phyloP scores from a whole-genome alignment of 2,113 vertebrate genomes.

The Theristicus caerulescens region DNA sequence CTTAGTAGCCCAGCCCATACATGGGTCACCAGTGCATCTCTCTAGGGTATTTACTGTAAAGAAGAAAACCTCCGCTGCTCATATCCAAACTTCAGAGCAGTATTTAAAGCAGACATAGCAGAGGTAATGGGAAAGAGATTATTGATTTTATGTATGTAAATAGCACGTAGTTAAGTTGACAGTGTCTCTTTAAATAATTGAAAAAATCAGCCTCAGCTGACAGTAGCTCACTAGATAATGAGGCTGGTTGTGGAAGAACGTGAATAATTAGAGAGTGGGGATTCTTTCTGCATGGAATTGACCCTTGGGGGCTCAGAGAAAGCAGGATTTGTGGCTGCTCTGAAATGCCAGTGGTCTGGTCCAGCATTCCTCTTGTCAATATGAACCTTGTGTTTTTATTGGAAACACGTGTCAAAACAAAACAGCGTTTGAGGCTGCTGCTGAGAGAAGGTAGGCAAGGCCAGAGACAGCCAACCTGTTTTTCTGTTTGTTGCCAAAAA shows the following conservation, averaged over 20 bases:
- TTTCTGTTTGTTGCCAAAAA: constrained; percentile 55
- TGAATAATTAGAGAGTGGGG: constrained; percentile 19
- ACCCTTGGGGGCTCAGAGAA: constrained; percentile 43
- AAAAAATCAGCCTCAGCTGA: constrained; percentile 18
- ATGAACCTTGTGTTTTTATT: constrained; percentile 64
- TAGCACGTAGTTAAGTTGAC: background rate
- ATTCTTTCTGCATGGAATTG: constrained; percentile 15
- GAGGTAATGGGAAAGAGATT: background rate
- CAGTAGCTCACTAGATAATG: constrained; percentile 31
- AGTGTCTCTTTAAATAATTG: background rate
- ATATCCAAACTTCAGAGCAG: background rate
- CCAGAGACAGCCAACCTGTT: background rate
- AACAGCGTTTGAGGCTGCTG: background rate
- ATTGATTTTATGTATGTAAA: background rate
- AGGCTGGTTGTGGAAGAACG: constrained; percentile 6
- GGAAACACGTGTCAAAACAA: constrained; percentile 72
- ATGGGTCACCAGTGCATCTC: background rate
- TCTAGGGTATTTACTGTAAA: background rate
- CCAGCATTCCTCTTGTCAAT: constrained; percentile 68
- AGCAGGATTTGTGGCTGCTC: constrained; percentile 59
- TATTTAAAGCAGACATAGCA: background rate
- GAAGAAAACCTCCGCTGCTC: background rate
- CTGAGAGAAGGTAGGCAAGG: constrained; percentile 26
- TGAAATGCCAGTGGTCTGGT: constrained; percentile 48
- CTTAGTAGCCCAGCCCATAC: background rate